A percentile compares a stretch with the other conserved stretches of the same genome.
Evolutionary conservation across 2,113 vertebrate species (phyloP).

Genomic region (Rhizomys pruinosus): DNA sequence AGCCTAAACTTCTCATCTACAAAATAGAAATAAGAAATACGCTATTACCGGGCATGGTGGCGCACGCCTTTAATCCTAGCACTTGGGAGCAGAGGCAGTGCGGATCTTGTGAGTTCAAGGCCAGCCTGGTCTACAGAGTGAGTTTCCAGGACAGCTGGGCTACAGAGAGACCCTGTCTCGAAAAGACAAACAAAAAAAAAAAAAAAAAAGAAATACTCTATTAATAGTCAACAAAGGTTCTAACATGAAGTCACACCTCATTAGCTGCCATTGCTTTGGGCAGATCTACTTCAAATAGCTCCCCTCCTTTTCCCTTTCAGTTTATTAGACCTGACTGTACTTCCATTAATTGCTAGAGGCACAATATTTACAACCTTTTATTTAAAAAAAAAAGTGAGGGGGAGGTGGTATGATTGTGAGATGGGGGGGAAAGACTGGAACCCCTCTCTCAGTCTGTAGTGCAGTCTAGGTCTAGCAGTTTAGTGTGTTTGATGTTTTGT

Average conservation of each 20-base stretch:
- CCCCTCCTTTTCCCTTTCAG: background rate
- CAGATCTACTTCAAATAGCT: background rate
- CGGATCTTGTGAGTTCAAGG: no score
- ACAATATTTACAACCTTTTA: background rate
- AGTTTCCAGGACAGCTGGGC: no score
- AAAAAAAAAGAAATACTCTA: background rate
- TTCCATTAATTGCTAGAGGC: background rate
- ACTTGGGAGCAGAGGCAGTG: no score
- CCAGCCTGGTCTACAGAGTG: no score
- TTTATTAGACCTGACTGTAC: background rate
- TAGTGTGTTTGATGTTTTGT: background rate
- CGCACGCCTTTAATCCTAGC: no score
- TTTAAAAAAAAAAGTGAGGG: background rate
- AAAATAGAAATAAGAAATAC: background rate
- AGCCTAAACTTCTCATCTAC: conserved; percentile 50
- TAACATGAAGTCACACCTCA: background rate
- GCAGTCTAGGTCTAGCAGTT: background rate
- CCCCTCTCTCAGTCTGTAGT: background rate
- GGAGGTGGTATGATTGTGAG: background rate
- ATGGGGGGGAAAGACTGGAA: background rate
- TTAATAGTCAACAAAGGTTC: conserved; percentile 8
- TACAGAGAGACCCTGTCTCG: no score
- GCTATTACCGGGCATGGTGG: no score
- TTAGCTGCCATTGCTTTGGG: background rate
- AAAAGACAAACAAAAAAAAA: no score